phyloP scores from a whole-genome alignment of 2,113 vertebrate species.

The Pantherophis guttatus region DNA sequence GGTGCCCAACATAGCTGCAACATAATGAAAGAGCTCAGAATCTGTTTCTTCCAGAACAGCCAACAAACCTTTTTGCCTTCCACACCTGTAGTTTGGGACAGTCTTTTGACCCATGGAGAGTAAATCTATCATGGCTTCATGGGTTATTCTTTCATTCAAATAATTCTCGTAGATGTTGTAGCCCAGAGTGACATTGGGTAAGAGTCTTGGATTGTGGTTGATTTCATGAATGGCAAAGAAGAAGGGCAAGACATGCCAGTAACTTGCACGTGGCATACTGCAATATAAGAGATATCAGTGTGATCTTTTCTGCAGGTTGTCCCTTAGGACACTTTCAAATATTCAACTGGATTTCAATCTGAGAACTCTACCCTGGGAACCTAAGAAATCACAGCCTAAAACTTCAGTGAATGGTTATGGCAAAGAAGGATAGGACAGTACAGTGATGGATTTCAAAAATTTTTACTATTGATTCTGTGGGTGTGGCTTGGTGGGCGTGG shows the following conservation, averaged over 20 bases:
- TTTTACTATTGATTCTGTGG: too few relatives aligned
- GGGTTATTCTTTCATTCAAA: not conserved
- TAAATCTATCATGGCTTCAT: not conserved
- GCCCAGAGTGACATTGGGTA: not conserved
- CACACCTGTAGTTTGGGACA: not conserved
- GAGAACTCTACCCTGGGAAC: too few relatives aligned
- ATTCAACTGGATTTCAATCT: too few relatives aligned
- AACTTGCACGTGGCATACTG: not conserved
- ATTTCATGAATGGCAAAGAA: not conserved
- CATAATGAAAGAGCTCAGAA: not conserved
- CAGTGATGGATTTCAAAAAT: too few relatives aligned
- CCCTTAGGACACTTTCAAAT: too few relatives aligned
- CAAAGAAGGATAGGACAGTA: too few relatives aligned
- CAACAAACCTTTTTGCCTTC: not conserved
- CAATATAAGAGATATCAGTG: not conserved
- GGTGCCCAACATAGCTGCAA: not conserved
- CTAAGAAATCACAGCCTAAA: too few relatives aligned
- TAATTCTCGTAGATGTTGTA: not conserved
- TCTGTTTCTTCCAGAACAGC: not conserved
- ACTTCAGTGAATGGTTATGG: too few relatives aligned
- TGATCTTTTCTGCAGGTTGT: too few relatives aligned
- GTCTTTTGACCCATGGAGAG: not conserved
- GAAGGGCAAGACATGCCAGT: not conserved
- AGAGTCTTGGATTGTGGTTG: not conserved
- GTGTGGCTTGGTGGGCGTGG: too few relatives aligned